Base-by-base conservation (phyloP, 2,888 invertebrate species). In the Quadroppia sp. region DNA sequence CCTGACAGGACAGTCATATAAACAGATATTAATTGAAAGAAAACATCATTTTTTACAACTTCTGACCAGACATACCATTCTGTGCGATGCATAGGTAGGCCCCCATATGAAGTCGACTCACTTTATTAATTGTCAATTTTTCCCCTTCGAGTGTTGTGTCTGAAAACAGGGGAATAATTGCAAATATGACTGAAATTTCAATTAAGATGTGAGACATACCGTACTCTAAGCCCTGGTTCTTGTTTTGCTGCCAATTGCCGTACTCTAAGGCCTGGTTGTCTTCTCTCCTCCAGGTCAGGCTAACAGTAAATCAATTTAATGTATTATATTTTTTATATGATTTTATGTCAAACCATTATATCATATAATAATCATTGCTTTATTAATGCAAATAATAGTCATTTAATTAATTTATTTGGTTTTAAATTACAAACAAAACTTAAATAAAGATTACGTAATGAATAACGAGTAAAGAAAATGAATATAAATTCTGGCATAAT, bases 201-300 rank as follows among this genome's bases (percentile, higher is more conserved):
- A 48, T 6, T 30, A 71, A 70, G 11, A 64, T 69, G 20, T 11
- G 15, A 3, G 20, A 71, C 71, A 64, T 75, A 75, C 75, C 71
- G n/a, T 42, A 64, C 42, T 75, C 61, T 30, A 75, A 75, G 72
- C 76, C 75, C 45, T 76, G 70, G 23, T 75, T 56, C 74, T 79
- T 79, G 40, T 77, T 77, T 25, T 78, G 77, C 85, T 90, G 90
- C 83, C 91, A 88, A 76, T 89, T 88, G 80, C 92, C 92, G 50
- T 92, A 88, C 40, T 88, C 88, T 81, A 94, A 93, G 76, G 89
- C 88, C 82, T 92, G 90, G 28, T 92, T 91, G 81, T 94, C 94
- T 81, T 94, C 94, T 71, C 94, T 86, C 77, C 91, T 87, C 96
- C 96, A 97, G 86, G 90, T 93, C 79, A 96, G 90, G 83, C 90